Evolutionary conservation across 2,888 invertebrate species (phyloP), one percentile per base, ranked within the genome.

Genomic region (Dryococelus australis): DNA sequence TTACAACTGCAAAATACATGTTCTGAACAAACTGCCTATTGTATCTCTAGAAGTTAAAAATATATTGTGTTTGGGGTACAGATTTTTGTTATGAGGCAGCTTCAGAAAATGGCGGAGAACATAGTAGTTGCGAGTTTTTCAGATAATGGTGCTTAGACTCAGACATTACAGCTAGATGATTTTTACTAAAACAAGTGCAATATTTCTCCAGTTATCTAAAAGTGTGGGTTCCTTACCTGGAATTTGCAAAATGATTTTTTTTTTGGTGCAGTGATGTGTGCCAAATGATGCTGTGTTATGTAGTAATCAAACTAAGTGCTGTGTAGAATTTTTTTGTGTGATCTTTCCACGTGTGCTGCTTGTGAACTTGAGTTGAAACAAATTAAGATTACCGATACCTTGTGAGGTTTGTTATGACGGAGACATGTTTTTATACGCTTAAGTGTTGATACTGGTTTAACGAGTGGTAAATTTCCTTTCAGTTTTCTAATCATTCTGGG

Each of bases 361-460:
- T 65, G 20, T 65, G 24, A 65, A 65, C 10, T 24, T 16, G 65
- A 65, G 12, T 16, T 16, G 3, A 65, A 65, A n/a, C 65, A 24
- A 65, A 65, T 65, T 24, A 65, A 65, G 20, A 20, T 20, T 65
- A 12, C 16, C 51, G 8, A 51, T 8, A 65, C n/a, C 16, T 9
- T 3, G 8, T 24, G 65, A 9, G 20, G 2, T 65, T 65, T 65
- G 65, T 65, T 65, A 12, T n/a, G 65, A n/a, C 6, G n/a, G 65
- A 65, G 65, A 65, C 65, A 65, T 65, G 51, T 65, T 65, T 65
- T 65, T 65, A 20, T 65, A 65, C n/a, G 65, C 65, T 65, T 65
- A 65, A 65, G 65, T 16, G 65, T 65, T 65, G 20, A 65, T 16
- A 8, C 6, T 20, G 65, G n/a, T 47, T 3, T 47, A 47, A 47